A percentile compares a stretch with the other conserved stretches of the same genome.
Evolutionary conservation across 2,888 invertebrate genomes (phyloP).

Genomic region (Ectemnius continuus): DNA sequence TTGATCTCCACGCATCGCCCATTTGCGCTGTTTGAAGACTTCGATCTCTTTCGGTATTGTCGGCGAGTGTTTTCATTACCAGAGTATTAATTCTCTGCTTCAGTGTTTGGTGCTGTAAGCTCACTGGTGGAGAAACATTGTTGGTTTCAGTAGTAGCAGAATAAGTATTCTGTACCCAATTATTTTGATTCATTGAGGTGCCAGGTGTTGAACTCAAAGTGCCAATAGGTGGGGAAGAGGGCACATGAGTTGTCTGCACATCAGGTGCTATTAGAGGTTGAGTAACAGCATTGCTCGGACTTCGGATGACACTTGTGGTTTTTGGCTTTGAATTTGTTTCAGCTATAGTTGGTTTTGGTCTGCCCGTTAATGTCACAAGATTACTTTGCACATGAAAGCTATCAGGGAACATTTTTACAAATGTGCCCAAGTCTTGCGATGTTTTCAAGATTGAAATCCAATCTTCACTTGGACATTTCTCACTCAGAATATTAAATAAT

Average conservation of each 20-base stretch:
- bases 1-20: slow-evolving; percentile 89
- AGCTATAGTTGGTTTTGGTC: slow-evolving; percentile 80
- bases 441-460: slow-evolving; percentile 95
- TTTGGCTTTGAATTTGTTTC: slow-evolving; percentile 53
- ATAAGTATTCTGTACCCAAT: slow-evolving; percentile 59
- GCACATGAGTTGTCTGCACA: slow-evolving; percentile 40
- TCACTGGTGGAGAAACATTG: slow-evolving; percentile 70
- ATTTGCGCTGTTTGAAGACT: slow-evolving; percentile 73
- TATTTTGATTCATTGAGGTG: slow-evolving; percentile 37
- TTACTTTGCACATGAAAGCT: slow-evolving; percentile 96
- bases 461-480: slow-evolving; percentile 86
- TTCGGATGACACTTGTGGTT: slow-evolving; percentile 33
- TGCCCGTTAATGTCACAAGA: slow-evolving; percentile 90
- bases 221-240: slow-evolving; percentile 13
- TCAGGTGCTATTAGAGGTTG: slow-evolving; percentile 22
- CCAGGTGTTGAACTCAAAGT: slow-evolving; percentile 27
- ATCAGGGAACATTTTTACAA: slow-evolving; percentile 95
- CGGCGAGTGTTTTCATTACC: slow-evolving; percentile 92
- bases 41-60: slow-evolving; percentile 86
- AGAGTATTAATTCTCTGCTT: slow-evolving; percentile 93
- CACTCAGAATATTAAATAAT: slow-evolving; percentile 89
- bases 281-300: slow-evolving; percentile 41
- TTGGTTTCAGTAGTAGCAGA: slow-evolving; percentile 65
- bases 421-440: slow-evolving; percentile 92
- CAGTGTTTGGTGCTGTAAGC: slow-evolving; percentile 82